These are phyloP conservation scores for Bradypodion ventrale DNA, from an alignment of 2,797 vertebrate genomes.

Conservation along the genomic window DNA sequence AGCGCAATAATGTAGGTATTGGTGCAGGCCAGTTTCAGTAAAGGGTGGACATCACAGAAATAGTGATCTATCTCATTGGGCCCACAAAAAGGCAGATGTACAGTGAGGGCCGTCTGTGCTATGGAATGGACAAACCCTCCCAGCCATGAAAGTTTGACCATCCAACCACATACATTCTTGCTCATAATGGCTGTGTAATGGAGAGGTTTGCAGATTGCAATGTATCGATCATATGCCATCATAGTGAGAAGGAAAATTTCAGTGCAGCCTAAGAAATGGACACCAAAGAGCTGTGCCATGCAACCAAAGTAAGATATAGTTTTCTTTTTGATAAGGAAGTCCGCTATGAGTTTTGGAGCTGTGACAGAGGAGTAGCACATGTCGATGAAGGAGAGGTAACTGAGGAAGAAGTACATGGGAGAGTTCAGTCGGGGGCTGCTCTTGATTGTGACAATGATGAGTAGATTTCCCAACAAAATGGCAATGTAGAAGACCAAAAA, in stretches of 20 bases:
- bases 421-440: neutral
- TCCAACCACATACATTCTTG: neutral
- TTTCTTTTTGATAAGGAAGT: slow-evolving; percentile 63
- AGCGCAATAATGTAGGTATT: neutral
- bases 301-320: slow-evolving; percentile 60
- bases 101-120: slow-evolving; percentile 44
- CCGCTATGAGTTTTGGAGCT: slow-evolving; percentile 58
- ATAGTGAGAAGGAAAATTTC: slow-evolving; percentile 65
- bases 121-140: slow-evolving; percentile 59
- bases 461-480: slow-evolving; percentile 21
- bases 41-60: slow-evolving; percentile 52
- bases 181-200: slow-evolving; percentile 55
- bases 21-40: neutral
- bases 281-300: slow-evolving; percentile 36
- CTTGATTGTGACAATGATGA: slow-evolving; percentile 36
- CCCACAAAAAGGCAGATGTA: neutral
- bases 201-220: slow-evolving; percentile 62
- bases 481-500: slow-evolving; percentile 33
- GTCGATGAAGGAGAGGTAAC: slow-evolving; percentile 61
- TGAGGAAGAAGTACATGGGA: slow-evolving; percentile 63
- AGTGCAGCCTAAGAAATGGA: slow-evolving; percentile 58
- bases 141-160: slow-evolving; percentile 43
- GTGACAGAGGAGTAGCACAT: slow-evolving; percentile 66
- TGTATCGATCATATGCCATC: slow-evolving; percentile 42
- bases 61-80: slow-evolving; percentile 1